Conservation (phyloP, 2,113 vertebrate species). For the Colossoma macropomum region DNA sequence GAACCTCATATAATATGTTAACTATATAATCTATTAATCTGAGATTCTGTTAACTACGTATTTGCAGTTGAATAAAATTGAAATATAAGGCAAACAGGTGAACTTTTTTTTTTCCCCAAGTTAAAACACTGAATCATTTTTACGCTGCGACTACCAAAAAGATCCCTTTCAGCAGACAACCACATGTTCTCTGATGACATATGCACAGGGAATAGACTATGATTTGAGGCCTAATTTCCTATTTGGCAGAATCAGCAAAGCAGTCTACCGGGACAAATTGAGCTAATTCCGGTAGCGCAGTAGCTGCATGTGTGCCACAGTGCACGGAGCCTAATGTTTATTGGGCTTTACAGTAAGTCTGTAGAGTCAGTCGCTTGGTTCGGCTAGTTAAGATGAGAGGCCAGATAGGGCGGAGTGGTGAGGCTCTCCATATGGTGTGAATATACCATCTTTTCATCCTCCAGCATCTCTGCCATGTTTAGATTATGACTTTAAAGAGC, state of each 20-base stretch:
- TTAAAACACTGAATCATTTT: background rate
- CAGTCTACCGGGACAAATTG: constrained; percentile 45
- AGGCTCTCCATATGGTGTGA: constrained; percentile 52
- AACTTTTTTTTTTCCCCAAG: too few species aligned
- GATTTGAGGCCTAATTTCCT: constrained; percentile 44
- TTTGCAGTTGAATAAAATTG: too few species aligned
- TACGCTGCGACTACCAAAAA: too few species aligned
- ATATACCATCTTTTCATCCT: constrained; percentile 54
- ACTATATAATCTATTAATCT: background rate
- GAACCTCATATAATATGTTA: background rate
- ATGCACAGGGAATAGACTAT: constrained; percentile 4
- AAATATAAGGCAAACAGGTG: too few species aligned
- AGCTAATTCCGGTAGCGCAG: constrained; percentile 40
- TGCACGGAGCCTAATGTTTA: constrained; percentile 34
- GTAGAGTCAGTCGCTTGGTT: constrained; percentile 11
- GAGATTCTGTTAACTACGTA: too few species aligned
- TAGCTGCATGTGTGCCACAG: background rate
- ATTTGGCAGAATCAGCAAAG: constrained; percentile 38
- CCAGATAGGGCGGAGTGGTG: constrained; percentile 30
- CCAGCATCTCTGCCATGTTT: constrained; percentile 49
- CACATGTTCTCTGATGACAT: background rate
- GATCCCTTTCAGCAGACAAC: background rate
- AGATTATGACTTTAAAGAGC: constrained; percentile 52
- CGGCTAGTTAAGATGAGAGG: constrained; percentile 35
- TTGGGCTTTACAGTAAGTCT: constrained; percentile 44